Base-by-base conservation (phyloP, 2,888 invertebrate genomes). In the Cyaniris semiargus region DNA sequence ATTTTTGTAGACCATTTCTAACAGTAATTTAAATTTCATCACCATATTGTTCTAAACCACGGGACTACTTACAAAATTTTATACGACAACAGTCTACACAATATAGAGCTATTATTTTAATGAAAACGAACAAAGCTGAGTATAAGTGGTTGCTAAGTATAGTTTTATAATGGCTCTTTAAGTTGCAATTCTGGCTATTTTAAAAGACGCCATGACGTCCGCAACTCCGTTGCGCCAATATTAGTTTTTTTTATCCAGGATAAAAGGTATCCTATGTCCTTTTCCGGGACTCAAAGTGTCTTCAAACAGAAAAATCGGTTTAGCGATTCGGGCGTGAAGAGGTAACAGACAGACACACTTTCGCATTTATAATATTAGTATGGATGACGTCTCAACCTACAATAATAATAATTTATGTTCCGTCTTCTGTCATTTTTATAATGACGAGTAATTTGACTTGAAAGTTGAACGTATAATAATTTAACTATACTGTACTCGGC, bases 21-120 rank as follows among this genome's bases (percentile, higher is more conserved):
- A 31, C 31, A 5, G 27, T 27, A 2, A 27, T 0, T 27, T 27
- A 2, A 27, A 27, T 27, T 3, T 3, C 5, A 31, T 31, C 31
- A 31, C 31, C 31, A 31, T 34, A 27, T 2, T 2, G 34, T 34
- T 34, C 34, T 34, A 5, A 34, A 6, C 34, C 34, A 7, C 7
- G 34, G 34, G 34, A 6, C 34, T 34, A 34, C 34, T 34, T 7
- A 34, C 34, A 34, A 8, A 34, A 7, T 34, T 7, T 34, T 34
- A 34, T 34, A 34, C 66, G 66, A 27, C 66, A 66, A 15, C 15
- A 66, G 6, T 15, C 66, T 31, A 31, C 23, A 66, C 66, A 66
- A 31, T 66, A 60, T 21, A 21, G 23, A 66, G 66, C 66, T 18
- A 66, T 66, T 31, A 66, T 66, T 66, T 66, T 66, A 66, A 66